Conservation (phyloP, 2,888 invertebrate species). For the Clivina fossor region DNA sequence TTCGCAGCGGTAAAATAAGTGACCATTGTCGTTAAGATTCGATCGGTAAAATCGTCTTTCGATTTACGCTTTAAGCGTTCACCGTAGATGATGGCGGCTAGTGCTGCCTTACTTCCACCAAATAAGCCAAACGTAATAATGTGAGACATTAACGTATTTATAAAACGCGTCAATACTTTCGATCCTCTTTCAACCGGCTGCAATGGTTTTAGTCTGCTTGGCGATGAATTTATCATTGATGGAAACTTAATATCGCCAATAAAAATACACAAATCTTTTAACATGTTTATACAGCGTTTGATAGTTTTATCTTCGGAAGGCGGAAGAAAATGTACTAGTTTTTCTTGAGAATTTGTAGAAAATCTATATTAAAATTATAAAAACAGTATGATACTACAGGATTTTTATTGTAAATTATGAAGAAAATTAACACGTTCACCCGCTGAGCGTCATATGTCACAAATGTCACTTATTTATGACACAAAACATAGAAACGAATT, state of each 20-base stretch:
- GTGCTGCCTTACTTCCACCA: conserved; percentile 61
- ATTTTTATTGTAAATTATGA: no score
- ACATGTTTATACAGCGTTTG: no score
- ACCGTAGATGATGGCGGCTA: conserved; percentile 63
- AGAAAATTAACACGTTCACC: no score
- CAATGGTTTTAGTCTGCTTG: conserved; percentile 35
- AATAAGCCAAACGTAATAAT: conserved; percentile 59
- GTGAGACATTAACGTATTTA: conserved; percentile 49
- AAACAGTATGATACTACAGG: no score
- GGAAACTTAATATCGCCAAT: conserved; percentile 1
- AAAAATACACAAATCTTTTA: conserved; percentile 3
- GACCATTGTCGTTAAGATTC: conserved; percentile 47
- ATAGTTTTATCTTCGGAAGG: no score
- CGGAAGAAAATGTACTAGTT: conserved; percentile 44
- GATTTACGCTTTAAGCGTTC: conserved; percentile 61
- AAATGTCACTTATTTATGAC: no score
- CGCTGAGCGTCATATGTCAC: no score
- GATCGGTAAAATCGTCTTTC: conserved; percentile 51
- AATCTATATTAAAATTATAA: conserved; percentile 51
- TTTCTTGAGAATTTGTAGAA: conserved; percentile 56
- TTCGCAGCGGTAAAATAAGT: conserved; percentile 56
- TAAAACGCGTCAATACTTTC: conserved; percentile 43
- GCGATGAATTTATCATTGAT: background rate
- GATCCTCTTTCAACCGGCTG: conserved; percentile 43
- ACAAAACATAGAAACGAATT: no score